These are phyloP conservation scores for Ecliptopera silaceata DNA, from an alignment of 2,888 invertebrate genomes.

Conservation along the genomic window DNA sequence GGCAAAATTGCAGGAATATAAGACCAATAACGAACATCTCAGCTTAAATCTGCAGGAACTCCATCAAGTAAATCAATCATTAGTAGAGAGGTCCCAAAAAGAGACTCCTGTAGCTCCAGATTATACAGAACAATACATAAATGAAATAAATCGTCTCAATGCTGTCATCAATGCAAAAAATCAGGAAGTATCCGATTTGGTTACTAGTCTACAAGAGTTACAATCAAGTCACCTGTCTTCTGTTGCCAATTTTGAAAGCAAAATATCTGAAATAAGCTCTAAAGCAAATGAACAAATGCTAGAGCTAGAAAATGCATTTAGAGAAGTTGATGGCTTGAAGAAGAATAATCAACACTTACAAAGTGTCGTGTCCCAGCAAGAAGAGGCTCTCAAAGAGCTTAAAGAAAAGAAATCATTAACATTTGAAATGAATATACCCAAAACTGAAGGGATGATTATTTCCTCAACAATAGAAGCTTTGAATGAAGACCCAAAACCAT, in stretches of 20 bases:
- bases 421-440: conserved; percentile 78
- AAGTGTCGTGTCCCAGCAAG: conserved; percentile 53
- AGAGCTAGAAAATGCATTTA: conserved; percentile 46
- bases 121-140: conserved; percentile 77
- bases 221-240: conserved; percentile 51
- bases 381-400: conserved; percentile 64
- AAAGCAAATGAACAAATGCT: conserved; percentile 45
- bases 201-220: conserved; percentile 52
- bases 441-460: conserved; percentile 78
- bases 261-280: conserved; percentile 63
- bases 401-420: conserved; percentile 64
- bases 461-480: conserved; percentile 73
- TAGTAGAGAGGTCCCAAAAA: conserved; percentile 50
- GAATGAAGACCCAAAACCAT: conserved; percentile 49
- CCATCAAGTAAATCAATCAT: conserved; percentile 58
- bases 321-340: conserved; percentile 50
- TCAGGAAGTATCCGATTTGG: conserved; percentile 67
- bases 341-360: conserved; percentile 55
- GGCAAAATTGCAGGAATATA: conserved; percentile 63
- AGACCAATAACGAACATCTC: conserved; percentile 58
- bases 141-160: conserved; percentile 83
- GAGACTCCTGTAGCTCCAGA: conserved; percentile 54
- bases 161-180: conserved; percentile 77
- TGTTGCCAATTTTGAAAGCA: conserved; percentile 53
- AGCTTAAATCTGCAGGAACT: conserved; percentile 63